Conservation (phyloP, 2,888 invertebrate genomes). For the Ernsta delagoae region DNA sequence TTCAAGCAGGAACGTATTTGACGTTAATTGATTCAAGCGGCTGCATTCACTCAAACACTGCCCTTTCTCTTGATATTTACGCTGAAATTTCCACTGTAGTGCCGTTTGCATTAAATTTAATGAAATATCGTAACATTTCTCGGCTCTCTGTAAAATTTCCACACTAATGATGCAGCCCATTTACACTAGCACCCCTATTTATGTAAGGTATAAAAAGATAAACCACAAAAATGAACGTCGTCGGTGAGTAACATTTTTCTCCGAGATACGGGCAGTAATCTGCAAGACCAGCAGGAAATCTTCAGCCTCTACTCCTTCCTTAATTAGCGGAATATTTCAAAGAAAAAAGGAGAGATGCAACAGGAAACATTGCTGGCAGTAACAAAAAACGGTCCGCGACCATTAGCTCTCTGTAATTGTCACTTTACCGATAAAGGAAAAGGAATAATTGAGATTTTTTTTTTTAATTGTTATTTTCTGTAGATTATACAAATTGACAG, state of each 20-base stretch:
- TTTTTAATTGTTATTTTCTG: constrained; percentile 2
- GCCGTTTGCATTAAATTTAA: constrained; percentile 30
- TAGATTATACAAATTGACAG: not conserved
- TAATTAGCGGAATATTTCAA: constrained; percentile 81
- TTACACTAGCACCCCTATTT: constrained; percentile 35
- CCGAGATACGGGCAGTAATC: constrained; percentile 71
- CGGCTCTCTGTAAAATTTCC: constrained; percentile 27
- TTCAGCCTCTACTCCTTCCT: constrained; percentile 77
- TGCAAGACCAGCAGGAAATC: constrained; percentile 78
- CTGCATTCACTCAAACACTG: constrained; percentile 20
- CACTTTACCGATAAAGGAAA: constrained; percentile 26
- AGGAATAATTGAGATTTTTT: constrained; percentile 3
- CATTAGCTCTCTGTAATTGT: constrained; percentile 53
- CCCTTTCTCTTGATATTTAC: constrained; percentile 21
- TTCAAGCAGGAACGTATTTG: constrained; percentile 53
- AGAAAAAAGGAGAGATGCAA: constrained; percentile 70
- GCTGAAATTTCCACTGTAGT: constrained; percentile 13
- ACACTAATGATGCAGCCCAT: constrained; percentile 36
- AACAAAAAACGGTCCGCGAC: constrained; percentile 71
- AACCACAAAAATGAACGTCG: constrained; percentile 65
- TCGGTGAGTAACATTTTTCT: constrained; percentile 67
- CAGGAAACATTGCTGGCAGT: constrained; percentile 70
- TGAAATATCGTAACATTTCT: constrained; percentile 35
- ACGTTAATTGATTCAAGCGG: constrained; percentile 56
- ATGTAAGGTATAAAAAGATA: constrained; percentile 37